Evolutionary conservation across 2,888 invertebrate genomes (phyloP).

Genomic region (Cordilura impudica): DNA sequence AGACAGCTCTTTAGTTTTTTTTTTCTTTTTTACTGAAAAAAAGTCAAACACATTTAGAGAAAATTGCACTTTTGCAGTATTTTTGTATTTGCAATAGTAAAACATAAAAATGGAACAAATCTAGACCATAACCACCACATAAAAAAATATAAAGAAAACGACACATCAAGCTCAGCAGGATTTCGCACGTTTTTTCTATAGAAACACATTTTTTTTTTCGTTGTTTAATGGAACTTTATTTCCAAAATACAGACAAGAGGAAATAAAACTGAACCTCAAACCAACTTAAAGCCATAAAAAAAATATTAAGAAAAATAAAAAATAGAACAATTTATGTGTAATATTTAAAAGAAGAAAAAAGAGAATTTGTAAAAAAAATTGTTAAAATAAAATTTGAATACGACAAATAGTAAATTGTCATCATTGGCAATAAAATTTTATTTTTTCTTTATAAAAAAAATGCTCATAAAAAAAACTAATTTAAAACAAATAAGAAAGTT

Average conservation of each 20-base stretch:
- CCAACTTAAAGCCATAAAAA: neutral
- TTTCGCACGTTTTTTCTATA: slow-evolving; percentile 43
- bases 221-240: neutral
- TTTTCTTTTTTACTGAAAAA: neutral
- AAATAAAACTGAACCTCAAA: neutral
- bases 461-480: neutral
- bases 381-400: neutral
- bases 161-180: slow-evolving; percentile 53
- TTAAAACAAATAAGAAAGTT: neutral
- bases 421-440: neutral
- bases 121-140: slow-evolving; percentile 33
- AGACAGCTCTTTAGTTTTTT: neutral
- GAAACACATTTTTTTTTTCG: neutral
- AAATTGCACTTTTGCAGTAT: slow-evolving; percentile 18
- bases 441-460: neutral
- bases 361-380: neutral
- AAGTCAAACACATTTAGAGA: neutral
- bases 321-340: neutral
- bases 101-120: neutral
- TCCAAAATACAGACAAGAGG: neutral
- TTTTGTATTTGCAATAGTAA: neutral
- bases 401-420: neutral
- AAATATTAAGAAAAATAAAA: neutral
- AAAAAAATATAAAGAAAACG: slow-evolving; percentile 21
- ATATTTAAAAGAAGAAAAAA: neutral